Base-by-base conservation (phyloP, 2,113 vertebrate genomes). In the Chaetodon trifascialis region DNA sequence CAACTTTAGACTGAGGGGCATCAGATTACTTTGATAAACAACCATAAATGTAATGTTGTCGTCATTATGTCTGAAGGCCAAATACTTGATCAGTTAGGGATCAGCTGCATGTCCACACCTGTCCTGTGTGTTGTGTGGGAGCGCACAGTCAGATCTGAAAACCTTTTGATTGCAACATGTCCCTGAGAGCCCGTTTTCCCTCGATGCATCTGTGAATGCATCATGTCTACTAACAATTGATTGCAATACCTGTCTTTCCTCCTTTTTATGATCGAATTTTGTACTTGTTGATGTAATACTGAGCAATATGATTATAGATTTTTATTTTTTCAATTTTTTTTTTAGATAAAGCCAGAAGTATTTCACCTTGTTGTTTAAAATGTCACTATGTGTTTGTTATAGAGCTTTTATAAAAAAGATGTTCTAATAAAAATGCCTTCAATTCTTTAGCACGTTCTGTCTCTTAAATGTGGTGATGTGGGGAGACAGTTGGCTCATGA, bases 111-210 rank as follows among this genome's bases (percentile, higher is more conserved):
- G 34, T 19, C 42, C 0, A 4, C 36, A 47, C 65, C 55, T 67
- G 62, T 60, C 55, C 15, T 23, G 30, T n/a, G 34, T 68, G 44
- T 23, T 56, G 42, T 25, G 44, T 74, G 65, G 67, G 55, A 79
- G 30, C 17, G 0, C 11, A 56, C 64, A 87, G 89, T 73, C 72
- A 84, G 90, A 93, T 92, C 93, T 94, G 94, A 94, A 94, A 93
- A 92, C 87, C 92, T 84, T 60, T 66, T 56, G 80, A 88, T 76
- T 71, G 77, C 59, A 85, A 68, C 85, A 63, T 21, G 58, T 90
- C 84, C 81, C 70, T 69, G 56, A 75, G 40, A 69, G 8, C 30
- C 7, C 63, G 10, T 79, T 21, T 19, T 42, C 9, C 66, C 16
- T 73, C 47, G 5, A n/a, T 30, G 34, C 4, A 0, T 36, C 71